Base-by-base conservation (phyloP, 2,113 vertebrate species). In the Myxocyprinus asiaticus region DNA sequence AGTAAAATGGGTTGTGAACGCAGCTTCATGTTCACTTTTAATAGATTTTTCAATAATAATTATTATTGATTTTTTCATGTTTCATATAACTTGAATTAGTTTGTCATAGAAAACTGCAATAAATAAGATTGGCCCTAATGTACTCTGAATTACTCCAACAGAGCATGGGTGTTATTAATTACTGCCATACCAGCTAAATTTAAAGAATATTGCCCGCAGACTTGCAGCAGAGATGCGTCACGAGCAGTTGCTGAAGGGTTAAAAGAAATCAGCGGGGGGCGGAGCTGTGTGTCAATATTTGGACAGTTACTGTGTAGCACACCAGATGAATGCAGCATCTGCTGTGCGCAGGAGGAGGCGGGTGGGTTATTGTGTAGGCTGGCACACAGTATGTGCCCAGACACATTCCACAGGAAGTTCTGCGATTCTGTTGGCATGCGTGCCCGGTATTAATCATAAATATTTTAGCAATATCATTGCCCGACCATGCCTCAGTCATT, bases 211-310 rank as follows among this genome's bases (percentile, higher is more conserved):
- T 33, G 22, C 22, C 22, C 22, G 1, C 3, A 33, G 22, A 33
- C 22, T 33, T 33, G 22, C 22, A 33, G 22, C 22, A 74, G 17
- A 47, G 17, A 48, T 63, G 15, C 45, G 10, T 61, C 58, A 6
- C 17, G 8, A 22, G 50, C 80, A 69, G 55, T 56, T 55, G 53
- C 50, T 14, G 77, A 85, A 82, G 84, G 79, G 81, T 87, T 84
- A 84, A 84, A 69, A 78, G 69, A 78, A 75, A 76, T 71, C 80
- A 80, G 82, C 71, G 77, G 78, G 80, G 82, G 77, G 77, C 76
- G 78, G 84, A 80, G 71, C 79, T 82, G 82, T 81, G 77, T 86
- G 85, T 88, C 81, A 87, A 86, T 88, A 87, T 87, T 86, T 86
- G 82, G 82, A 84, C 82, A 83, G 84, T 79, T 85, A 85, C 77